Base-by-base conservation (phyloP, 2,797 vertebrate species). In the Eospalax fontanierii region DNA sequence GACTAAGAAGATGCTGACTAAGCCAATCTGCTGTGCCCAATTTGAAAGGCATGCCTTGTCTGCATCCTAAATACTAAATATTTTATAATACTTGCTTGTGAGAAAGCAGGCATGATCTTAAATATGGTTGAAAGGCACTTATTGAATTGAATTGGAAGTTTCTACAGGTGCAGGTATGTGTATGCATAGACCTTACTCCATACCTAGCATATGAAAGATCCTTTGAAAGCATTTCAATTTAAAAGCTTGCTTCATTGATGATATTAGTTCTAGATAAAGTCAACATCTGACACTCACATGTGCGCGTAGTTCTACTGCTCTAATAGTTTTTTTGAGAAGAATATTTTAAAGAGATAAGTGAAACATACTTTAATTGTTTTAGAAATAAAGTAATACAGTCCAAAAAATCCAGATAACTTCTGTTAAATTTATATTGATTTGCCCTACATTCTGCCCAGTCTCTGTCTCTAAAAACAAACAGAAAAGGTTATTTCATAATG, bases 371-470 rank as follows among this genome's bases (percentile, higher is more conserved):
- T 83, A 93, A 73, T 96, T 22, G 86, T 38, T 90, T 24, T 75
- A 87, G 65, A 89, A 87, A 83, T 43, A 95, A 79, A 93, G 74
- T n/a, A 65, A 79, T 8, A 22, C 22, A 79, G 54, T 57, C 78
- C 40, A 54, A 71, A 90, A n/a, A 87, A 59, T 73, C 28, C 54
- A 50, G 75, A 87, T 43, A 68, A 61, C 30, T 90, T 86, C 61
- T 75, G 63, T 16, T 24, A 79, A 65, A 83, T 95, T 57, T 79
- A n/a, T 0, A 87, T 2, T 4, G 5, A 35, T 81, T 70, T 21
- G 24, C 6, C 10, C 14, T 35, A 43, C 12, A 1, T 46, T 82
- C 82, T 85, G 73, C 61, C 24, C 40, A 57, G 40, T 22, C 16
- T 65, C 24, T 75, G 5, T 86, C 5, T 78, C 43, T 68, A 86